Percentiles rank a stretch among this genome's conserved stretches.
phyloP scores from a whole-genome alignment of 2,113 vertebrate genomes.

The Ictalurus furcatus region DNA sequence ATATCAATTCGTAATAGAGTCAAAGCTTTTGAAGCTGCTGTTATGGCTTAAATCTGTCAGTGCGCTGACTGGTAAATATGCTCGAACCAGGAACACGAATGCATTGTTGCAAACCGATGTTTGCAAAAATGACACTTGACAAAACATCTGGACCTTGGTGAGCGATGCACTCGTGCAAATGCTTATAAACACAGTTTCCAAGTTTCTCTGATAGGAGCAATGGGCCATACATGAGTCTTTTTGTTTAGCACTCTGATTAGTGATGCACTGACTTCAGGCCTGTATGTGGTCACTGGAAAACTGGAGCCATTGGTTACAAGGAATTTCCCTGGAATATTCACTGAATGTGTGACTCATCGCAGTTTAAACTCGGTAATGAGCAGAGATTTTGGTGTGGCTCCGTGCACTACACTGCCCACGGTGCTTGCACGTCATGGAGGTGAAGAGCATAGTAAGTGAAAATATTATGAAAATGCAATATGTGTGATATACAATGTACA shows the following conservation, averaged over 20 bases:
- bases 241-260: conserved; percentile 21
- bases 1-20: conserved; percentile 6
- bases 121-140: conserved; percentile 24
- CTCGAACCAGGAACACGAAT: background rate
- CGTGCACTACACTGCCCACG: background rate
- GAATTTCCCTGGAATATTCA: conserved; percentile 4
- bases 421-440: background rate
- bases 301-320: background rate
- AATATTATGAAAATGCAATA: background rate
- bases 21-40: background rate
- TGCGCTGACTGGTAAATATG: conserved; percentile 20
- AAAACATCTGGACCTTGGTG: conserved; percentile 28
- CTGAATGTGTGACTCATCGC: background rate
- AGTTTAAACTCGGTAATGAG: background rate
- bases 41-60: conserved; percentile 3
- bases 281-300: background rate
- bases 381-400: background rate
- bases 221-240: background rate
- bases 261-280: background rate
- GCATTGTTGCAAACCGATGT: conserved; percentile 10
- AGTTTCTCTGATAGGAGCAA: conserved; percentile 14
- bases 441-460: background rate
- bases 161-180: conserved; percentile 30
- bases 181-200: conserved; percentile 36
- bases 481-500: background rate